phyloP scores from a whole-genome alignment of 37 sponge, comb jelly and placozoan species.

The Aphrocallistes beatrix region DNA sequence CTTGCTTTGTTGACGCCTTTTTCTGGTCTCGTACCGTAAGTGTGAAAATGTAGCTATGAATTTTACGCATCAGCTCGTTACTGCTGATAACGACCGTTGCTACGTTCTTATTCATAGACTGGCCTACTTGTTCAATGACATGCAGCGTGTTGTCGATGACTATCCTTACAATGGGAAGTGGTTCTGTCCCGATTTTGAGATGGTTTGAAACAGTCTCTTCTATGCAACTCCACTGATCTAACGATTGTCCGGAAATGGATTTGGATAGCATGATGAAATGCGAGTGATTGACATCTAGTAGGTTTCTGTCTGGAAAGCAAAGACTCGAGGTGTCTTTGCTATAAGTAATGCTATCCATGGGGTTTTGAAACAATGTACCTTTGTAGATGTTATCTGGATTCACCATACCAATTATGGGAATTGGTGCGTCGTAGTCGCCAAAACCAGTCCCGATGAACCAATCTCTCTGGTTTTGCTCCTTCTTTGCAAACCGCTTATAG shows the following conservation, averaged over 20 bases:
- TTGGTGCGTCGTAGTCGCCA: neutral
- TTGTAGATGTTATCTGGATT: neutral
- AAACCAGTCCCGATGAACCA: neutral
- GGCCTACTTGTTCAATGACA: neutral
- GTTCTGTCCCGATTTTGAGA: neutral
- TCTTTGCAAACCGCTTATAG: neutral
- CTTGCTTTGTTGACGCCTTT: neutral
- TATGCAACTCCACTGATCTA: neutral
- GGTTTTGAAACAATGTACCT: neutral
- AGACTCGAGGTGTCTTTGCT: neutral
- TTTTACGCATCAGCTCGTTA: neutral
- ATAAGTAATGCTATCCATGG: neutral
- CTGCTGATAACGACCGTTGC: neutral
- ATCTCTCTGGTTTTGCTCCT: neutral
- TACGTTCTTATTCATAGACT: neutral
- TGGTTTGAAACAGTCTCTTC: neutral
- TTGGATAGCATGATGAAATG: neutral
- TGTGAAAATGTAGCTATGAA: neutral
- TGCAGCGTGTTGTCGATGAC: neutral
- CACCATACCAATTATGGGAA: neutral
- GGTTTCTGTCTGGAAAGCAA: neutral
- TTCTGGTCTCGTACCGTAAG: neutral
- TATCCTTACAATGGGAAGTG: neutral
- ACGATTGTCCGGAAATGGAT: neutral
- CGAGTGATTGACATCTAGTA: neutral